phyloP scores from a whole-genome alignment of 2,888 invertebrate species.

The Cyaniris semiargus region DNA sequence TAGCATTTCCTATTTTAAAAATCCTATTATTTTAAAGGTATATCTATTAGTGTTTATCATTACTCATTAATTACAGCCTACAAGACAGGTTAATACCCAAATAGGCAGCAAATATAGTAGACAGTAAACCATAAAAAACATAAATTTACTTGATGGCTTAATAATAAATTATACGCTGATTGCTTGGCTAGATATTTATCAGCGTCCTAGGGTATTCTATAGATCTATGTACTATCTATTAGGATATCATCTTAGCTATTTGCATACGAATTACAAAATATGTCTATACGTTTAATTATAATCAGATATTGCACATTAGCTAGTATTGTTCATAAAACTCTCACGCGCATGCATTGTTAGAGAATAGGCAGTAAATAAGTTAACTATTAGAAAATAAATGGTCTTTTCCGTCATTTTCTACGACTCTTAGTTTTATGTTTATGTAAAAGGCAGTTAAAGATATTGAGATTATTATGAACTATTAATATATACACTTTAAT shows the following conservation, averaged over 20 bases:
- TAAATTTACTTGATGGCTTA: not conserved
- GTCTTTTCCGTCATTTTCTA: not conserved
- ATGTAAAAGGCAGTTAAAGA: too few relatives aligned
- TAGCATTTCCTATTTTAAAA: too few relatives aligned
- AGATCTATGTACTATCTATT: too few relatives aligned
- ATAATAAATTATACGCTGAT: not conserved
- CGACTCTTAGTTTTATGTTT: too few relatives aligned
- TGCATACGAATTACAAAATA: not conserved
- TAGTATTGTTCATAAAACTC: conserved; percentile 15
- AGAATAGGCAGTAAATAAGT: not conserved
- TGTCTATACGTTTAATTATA: not conserved
- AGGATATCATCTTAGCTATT: not conserved
- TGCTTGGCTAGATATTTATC: not conserved
- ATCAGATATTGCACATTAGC: conserved; percentile 5
- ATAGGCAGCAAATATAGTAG: too few relatives aligned
- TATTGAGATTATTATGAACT: too few relatives aligned
- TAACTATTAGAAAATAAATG: not conserved
- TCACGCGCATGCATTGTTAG: conserved; percentile 9
- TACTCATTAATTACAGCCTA: too few relatives aligned
- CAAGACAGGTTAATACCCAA: too few relatives aligned
- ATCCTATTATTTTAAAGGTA: too few relatives aligned
- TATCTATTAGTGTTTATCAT: too few relatives aligned
- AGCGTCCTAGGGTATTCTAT: too few relatives aligned
- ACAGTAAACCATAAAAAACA: not conserved
- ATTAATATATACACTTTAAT: too few relatives aligned